These are phyloP conservation scores for Colostygia pectinataria DNA, from an alignment of 2,888 invertebrate species.

Conservation along the genomic window DNA sequence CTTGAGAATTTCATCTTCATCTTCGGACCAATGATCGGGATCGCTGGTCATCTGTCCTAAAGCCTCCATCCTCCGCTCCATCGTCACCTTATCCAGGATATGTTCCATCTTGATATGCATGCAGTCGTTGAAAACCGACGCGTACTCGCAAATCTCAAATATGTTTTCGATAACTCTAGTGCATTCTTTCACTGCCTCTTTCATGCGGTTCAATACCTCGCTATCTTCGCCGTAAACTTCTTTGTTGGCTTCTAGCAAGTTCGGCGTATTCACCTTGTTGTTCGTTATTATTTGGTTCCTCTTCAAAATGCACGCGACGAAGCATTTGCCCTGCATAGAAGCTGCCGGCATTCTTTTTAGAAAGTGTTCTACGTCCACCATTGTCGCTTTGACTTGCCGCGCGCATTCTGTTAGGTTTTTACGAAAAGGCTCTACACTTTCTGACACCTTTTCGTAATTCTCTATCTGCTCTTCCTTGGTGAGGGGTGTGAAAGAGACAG, in stretches of 20 bases:
- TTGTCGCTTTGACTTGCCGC: conserved; percentile 65
- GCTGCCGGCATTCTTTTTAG: conserved; percentile 67
- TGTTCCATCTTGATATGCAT: conserved; percentile 80
- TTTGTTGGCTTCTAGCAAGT: conserved; percentile 61
- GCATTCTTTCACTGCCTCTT: conserved; percentile 61
- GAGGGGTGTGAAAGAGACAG: conserved; percentile 58
- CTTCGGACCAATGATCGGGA: conserved; percentile 65
- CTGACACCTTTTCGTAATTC: conserved; percentile 54
- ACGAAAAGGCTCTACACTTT: conserved; percentile 69
- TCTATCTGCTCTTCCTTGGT: conserved; percentile 67
- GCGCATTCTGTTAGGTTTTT: conserved; percentile 70
- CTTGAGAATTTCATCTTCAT: conserved; percentile 66
- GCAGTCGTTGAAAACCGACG: conserved; percentile 73
- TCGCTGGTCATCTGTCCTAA: conserved; percentile 64
- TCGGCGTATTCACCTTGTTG: conserved; percentile 58
- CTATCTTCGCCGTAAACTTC: conserved; percentile 67
- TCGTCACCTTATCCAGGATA: conserved; percentile 66
- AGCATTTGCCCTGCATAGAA: conserved; percentile 67
- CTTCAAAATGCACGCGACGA: conserved; percentile 73
- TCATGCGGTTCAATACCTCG: conserved; percentile 62
- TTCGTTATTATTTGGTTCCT: conserved; percentile 64
- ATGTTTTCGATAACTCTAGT: conserved; percentile 52
- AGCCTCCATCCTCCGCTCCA: conserved; percentile 73
- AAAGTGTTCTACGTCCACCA: conserved; percentile 66
- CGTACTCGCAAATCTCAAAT: conserved; percentile 74